Conservation (phyloP, 2,888 invertebrate species). For the Watsonalla binaria region DNA sequence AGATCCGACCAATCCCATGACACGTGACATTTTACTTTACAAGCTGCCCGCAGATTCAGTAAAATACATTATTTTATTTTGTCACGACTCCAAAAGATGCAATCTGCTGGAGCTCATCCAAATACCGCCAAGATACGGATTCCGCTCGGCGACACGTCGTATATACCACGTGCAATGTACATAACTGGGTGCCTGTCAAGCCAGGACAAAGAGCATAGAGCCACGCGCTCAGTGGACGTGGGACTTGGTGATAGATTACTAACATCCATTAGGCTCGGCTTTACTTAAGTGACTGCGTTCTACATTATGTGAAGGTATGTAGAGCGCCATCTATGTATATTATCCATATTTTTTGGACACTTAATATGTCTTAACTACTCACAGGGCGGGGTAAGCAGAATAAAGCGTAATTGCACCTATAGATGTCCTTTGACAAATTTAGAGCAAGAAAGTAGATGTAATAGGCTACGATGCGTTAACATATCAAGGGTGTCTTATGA, state of each 20-base stretch:
- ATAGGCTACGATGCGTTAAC: too few species aligned
- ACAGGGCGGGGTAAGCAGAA: too few species aligned
- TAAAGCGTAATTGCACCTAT: too few species aligned
- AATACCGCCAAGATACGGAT: not conserved
- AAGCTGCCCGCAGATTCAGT: not conserved
- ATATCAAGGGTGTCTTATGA: too few species aligned
- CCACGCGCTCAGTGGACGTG: constrained; percentile 1
- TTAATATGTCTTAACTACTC: too few species aligned
- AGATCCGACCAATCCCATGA: not conserved
- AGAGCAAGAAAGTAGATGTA: too few species aligned
- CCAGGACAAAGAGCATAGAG: constrained; percentile 5
- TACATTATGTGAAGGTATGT: not conserved
- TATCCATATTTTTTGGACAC: too few species aligned
- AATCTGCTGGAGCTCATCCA: constrained; percentile 2
- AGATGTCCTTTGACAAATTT: too few species aligned
- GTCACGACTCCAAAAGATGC: not conserved
- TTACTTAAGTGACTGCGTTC: constrained; percentile 3
- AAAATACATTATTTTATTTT: constrained; percentile 1
- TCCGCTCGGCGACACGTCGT: not conserved
- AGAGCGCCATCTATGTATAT: not conserved
- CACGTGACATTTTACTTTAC: not conserved
- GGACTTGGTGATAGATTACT: constrained; percentile 24
- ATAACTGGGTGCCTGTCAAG: not conserved
- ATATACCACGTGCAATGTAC: not conserved
- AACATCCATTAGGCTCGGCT: constrained; percentile 23